Conservation (phyloP, 35 echinoderm and acorn worm genomes). For the Lytechinus pictus region DNA sequence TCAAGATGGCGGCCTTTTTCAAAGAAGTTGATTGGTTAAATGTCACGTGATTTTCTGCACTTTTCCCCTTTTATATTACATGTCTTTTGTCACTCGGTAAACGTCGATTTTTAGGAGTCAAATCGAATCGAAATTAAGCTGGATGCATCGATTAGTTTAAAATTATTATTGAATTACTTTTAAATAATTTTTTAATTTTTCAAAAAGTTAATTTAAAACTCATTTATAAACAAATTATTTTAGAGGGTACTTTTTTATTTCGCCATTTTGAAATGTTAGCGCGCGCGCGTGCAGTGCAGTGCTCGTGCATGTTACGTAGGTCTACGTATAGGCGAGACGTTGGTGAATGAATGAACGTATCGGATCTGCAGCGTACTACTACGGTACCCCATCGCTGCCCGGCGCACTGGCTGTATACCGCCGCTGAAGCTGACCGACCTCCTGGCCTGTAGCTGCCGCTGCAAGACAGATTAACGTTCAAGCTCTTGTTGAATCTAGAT, state of each 20-base stretch:
- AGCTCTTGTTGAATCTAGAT: too few species aligned
- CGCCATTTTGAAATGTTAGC: constrained; percentile 39
- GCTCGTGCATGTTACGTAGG: neutral
- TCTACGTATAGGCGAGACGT: neutral
- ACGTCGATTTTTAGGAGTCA: neutral
- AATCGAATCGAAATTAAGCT: neutral
- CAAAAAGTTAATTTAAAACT: neutral
- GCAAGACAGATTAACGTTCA: too few species aligned
- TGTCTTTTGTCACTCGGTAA: neutral
- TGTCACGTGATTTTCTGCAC: constrained; percentile 66
- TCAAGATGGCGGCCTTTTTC: constrained; percentile 99
- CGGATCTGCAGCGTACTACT: too few species aligned
- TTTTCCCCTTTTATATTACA: constrained; percentile 31
- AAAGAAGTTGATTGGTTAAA: constrained; percentile 84
- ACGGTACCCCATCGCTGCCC: too few species aligned
- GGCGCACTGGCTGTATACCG: too few species aligned
- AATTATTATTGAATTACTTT: neutral
- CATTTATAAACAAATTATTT: neutral
- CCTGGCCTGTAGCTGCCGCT: too few species aligned
- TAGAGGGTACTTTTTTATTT: constrained; percentile 30
- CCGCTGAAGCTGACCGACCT: too few species aligned
- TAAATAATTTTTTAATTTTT: neutral
- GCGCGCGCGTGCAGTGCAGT: neutral
- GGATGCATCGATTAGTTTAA: neutral
- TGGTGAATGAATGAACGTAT: neutral